Conservation (phyloP, 2,888 invertebrate species). For the Drosophila lacicola region DNA sequence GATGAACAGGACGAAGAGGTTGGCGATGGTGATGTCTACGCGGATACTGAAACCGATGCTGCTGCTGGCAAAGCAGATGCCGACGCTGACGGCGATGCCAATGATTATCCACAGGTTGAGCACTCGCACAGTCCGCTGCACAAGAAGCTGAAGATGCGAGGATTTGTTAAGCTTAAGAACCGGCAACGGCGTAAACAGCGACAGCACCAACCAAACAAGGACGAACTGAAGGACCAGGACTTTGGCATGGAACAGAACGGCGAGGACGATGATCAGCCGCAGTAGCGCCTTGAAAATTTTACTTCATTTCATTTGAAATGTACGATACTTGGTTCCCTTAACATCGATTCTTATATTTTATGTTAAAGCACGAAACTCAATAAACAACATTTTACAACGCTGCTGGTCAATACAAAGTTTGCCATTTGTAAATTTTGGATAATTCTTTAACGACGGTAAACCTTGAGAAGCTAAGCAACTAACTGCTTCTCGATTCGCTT, state of each 20-base stretch:
- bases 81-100: neutral
- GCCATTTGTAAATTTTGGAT: no score
- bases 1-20: neutral
- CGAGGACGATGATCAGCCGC: neutral
- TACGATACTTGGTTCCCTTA: neutral
- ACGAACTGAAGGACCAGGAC: neutral
- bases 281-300: neutral
- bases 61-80: neutral
- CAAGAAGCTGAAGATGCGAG: neutral
- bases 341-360: constrained; percentile 10
- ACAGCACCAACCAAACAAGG: neutral
- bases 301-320: neutral
- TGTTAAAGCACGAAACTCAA: neutral
- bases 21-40: neutral
- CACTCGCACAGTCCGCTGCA: neutral
- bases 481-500: no score
- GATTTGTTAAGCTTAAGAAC: neutral
- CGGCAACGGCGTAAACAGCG: neutral
- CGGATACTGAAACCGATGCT: neutral
- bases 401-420: neutral
- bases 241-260: constrained; percentile 1
- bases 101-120: neutral
- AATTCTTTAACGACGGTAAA: no score
- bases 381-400: neutral
- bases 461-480: no score